These are phyloP conservation scores for Cenopis cana DNA, from an alignment of 2,888 invertebrate genomes.

Conservation along the genomic window DNA sequence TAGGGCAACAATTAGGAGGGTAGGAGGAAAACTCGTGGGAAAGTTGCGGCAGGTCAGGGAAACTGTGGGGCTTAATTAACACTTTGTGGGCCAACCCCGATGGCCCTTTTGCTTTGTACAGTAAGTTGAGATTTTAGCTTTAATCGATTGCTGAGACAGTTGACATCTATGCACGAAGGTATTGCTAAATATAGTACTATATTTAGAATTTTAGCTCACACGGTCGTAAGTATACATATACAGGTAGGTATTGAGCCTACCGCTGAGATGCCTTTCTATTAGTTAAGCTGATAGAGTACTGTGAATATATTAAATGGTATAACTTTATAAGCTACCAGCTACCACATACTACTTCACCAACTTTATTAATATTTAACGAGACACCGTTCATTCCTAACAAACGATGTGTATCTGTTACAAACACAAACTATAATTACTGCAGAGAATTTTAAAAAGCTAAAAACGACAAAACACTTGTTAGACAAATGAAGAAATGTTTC, in stretches of 20 bases:
- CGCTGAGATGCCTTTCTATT: not conserved
- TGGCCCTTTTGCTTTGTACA: slow-evolving; percentile 1
- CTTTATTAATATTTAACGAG: slow-evolving; percentile 27
- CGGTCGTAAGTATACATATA: not conserved
- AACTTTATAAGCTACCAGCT: not conserved
- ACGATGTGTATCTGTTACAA: slow-evolving; percentile 40
- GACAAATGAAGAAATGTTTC: slow-evolving; percentile 79
- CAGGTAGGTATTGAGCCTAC: not conserved
- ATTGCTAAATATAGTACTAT: not conserved
- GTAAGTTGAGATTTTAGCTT: not conserved
- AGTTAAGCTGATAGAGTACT: not conserved
- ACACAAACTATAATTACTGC: slow-evolving; percentile 73
- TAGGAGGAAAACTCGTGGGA: slow-evolving; percentile 74
- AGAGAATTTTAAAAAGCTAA: slow-evolving; percentile 62
- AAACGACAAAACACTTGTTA: slow-evolving; percentile 60
- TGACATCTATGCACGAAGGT: not conserved
- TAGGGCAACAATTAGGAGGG: slow-evolving; percentile 81
- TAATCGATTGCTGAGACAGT: not conserved
- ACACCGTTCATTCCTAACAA: slow-evolving; percentile 11
- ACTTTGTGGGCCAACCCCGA: not conserved
- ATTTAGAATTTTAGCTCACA: not conserved
- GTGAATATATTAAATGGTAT: not conserved
- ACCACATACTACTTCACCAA: not conserved
- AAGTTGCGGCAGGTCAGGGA: slow-evolving; percentile 79
- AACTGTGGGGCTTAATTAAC: slow-evolving; percentile 41